Evolutionary conservation across 2,113 vertebrate genomes (phyloP).

Genomic region (Hypomesus transpacificus): DNA sequence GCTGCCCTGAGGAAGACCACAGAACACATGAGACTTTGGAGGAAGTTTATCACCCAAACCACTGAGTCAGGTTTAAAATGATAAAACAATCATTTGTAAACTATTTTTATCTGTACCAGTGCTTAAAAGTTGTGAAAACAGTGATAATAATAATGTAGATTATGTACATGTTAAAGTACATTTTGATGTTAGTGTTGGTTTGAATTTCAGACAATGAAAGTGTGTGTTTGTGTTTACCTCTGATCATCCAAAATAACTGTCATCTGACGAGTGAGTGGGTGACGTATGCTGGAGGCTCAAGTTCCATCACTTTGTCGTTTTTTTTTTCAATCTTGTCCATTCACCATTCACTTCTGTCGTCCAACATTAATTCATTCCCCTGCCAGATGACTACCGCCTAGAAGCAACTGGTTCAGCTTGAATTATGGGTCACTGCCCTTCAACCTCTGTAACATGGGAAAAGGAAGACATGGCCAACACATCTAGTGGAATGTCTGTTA

Average conservation of each 20-base stretch:
- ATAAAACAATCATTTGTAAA: constrained; percentile 6
- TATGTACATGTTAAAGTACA: too few species aligned
- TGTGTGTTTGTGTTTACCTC: background rate
- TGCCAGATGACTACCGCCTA: background rate
- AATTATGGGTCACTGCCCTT: background rate
- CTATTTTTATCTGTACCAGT: background rate
- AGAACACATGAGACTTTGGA: constrained; percentile 8
- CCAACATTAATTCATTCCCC: background rate
- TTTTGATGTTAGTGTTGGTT: background rate
- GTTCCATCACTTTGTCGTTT: background rate
- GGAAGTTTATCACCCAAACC: background rate
- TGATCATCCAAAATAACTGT: background rate
- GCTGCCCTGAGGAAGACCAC: constrained; percentile 35
- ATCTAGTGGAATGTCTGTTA: constrained; percentile 20
- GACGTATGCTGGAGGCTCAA: constrained; percentile 7
- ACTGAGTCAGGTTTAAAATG: too few species aligned
- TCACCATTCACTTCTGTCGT: background rate
- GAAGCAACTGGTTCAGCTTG: background rate
- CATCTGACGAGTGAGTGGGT: constrained; percentile 12
- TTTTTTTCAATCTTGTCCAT: background rate
- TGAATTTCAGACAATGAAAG: background rate
- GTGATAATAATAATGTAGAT: background rate
- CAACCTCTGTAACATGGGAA: constrained; percentile 12
- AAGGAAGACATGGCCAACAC: constrained; percentile 15
- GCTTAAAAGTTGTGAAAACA: background rate